Percentiles rank a stretch among this genome's conserved stretches.
Conservation (phyloP, 2,113 vertebrate species). For the Melanerpes formicivorus region DNA sequence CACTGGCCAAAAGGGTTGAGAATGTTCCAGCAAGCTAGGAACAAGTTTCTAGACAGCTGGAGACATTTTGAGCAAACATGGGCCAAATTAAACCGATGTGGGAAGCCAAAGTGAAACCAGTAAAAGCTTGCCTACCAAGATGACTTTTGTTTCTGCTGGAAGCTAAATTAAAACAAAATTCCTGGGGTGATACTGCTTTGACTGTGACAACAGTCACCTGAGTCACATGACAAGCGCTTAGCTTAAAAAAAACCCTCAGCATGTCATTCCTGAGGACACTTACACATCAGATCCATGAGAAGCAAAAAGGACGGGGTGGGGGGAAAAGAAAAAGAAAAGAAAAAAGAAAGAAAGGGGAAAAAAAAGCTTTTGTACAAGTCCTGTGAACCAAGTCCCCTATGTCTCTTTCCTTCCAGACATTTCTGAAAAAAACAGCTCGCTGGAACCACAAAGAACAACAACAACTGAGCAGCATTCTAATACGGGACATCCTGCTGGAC, state of each 20-base stretch:
- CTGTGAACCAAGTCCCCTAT: conserved; percentile 50
- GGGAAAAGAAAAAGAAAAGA: fast-evolving
- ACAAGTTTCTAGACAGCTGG: conserved; percentile 69
- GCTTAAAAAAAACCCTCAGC: neutral
- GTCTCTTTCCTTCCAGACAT: conserved; percentile 56
- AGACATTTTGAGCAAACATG: conserved; percentile 64
- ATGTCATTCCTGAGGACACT: neutral
- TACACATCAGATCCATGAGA: neutral
- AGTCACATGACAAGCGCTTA: conserved; percentile 21
- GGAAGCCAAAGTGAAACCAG: conserved; percentile 69
- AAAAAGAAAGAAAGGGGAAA: neutral
- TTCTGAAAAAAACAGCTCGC: conserved; percentile 55
- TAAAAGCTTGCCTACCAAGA: conserved; percentile 58
- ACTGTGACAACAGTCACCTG: conserved; percentile 15
- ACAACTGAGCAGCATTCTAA: conserved; percentile 41
- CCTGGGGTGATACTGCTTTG: conserved; percentile 26
- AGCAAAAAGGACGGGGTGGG: neutral
- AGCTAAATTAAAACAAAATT: conserved; percentile 51
- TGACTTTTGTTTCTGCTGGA: conserved; percentile 65
- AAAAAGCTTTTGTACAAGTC: conserved; percentile 47
- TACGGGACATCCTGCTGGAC: conserved; percentile 51
- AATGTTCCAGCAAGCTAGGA: conserved; percentile 51
- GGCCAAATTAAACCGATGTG: conserved; percentile 59
- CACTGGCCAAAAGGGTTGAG: conserved; percentile 38
- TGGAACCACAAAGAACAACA: conserved; percentile 63